A percentile compares a stretch with the other conserved stretches of the same genome.
phyloP scores from a whole-genome alignment of 2,888 invertebrate species.

The Slavum lentiscoides region DNA sequence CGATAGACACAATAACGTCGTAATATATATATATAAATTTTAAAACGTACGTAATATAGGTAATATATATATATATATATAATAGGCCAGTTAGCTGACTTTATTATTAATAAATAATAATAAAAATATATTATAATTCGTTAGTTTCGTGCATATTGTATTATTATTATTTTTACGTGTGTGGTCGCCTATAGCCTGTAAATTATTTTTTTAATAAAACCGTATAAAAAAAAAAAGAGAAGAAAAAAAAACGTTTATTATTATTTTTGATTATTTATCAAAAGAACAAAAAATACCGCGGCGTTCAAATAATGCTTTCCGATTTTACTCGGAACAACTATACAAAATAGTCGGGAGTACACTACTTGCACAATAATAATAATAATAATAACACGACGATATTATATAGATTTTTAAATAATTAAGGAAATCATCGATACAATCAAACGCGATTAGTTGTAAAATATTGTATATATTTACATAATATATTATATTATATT shows the following conservation, averaged over 20 bases:
- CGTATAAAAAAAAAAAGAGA: too few relatives aligned
- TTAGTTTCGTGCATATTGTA: constrained; percentile 17
- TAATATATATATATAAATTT: too few relatives aligned
- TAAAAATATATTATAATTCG: neutral
- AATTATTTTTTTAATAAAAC: constrained; percentile 24
- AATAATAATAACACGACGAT: neutral
- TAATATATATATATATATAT: too few relatives aligned
- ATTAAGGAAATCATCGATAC: constrained; percentile 15
- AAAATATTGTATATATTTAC: constrained; percentile 47
- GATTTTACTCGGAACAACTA: constrained; percentile 5
- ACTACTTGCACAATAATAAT: constrained; percentile 23
- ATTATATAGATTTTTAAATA: too few relatives aligned
- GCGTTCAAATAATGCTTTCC: neutral
- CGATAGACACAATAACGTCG: too few relatives aligned
- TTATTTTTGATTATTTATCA: neutral
- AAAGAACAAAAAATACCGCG: too few relatives aligned
- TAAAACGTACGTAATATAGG: too few relatives aligned
- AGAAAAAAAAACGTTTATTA: neutral
- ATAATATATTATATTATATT: too few relatives aligned
- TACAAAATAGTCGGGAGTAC: neutral
- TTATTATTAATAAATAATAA: too few relatives aligned
- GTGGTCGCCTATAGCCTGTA: constrained; percentile 32
- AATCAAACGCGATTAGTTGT: constrained; percentile 47
- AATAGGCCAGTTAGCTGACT: too few relatives aligned
- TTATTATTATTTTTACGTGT: too few relatives aligned